Conservation (phyloP, 1,140 invertebrate species). For the Sitobion miscanthi region DNA sequence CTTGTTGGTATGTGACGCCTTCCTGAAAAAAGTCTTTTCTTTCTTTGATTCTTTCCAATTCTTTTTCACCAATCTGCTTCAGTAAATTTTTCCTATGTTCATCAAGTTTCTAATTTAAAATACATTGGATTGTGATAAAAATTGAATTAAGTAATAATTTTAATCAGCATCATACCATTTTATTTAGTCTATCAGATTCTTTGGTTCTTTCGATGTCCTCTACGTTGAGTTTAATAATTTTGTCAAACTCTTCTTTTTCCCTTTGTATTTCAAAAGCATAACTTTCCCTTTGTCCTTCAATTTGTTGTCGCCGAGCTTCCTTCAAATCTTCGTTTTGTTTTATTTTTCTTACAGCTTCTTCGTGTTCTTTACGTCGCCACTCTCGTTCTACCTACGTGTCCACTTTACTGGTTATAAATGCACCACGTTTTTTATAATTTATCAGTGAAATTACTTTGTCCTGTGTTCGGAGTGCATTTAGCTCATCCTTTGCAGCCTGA, state of each 20-base stretch:
- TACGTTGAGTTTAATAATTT: conserved; percentile 28
- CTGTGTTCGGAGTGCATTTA: conserved; percentile 65
- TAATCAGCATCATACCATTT: not conserved
- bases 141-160: not conserved
- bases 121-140: not conserved
- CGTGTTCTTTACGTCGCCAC: conserved; percentile 63
- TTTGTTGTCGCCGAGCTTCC: conserved; percentile 64
- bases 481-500: conserved; percentile 65
- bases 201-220: conserved; percentile 15
- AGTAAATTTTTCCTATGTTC: conserved; percentile 61
- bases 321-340: conserved; percentile 61
- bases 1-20: conserved; percentile 67
- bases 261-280: conserved; percentile 69
- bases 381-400: conserved; percentile 61
- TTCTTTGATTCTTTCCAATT: conserved; percentile 67
- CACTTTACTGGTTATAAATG: not conserved
- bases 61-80: conserved; percentile 74
- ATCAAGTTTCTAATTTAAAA: conserved; percentile 56
- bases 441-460: conserved; percentile 64
- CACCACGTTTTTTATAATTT: not conserved
- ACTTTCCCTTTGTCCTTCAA: conserved; percentile 64
- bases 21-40: conserved; percentile 71
- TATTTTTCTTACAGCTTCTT: conserved; percentile 60
- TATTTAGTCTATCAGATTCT: not conserved
- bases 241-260: conserved; percentile 68